Evolutionary conservation across 2,888 invertebrate species (phyloP).

Genomic region (Marasmarcha lunaedactyla): DNA sequence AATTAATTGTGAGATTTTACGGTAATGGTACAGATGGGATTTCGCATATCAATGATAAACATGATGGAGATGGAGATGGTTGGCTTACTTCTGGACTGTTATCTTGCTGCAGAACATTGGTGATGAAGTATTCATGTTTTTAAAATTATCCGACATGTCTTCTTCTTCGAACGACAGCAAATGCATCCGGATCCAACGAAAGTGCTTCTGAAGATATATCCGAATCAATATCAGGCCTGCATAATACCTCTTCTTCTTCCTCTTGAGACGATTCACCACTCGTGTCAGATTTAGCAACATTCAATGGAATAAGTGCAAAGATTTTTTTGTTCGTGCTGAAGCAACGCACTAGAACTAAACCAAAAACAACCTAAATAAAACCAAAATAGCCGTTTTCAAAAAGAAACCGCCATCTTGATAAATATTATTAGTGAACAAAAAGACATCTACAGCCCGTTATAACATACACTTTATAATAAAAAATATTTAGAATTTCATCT

Average conservation of each 20-base stretch:
- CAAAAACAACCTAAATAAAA: not conserved
- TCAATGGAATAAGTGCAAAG: not conserved
- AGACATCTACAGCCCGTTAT: too few species aligned
- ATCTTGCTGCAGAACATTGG: not conserved
- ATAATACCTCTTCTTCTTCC: not conserved
- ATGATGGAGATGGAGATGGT: not conserved
- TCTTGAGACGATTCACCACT: conserved; percentile 1
- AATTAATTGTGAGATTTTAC: not conserved
- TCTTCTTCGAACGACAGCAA: not conserved
- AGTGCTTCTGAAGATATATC: not conserved
- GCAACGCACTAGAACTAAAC: not conserved
- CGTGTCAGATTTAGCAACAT: not conserved
- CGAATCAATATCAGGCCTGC: not conserved
- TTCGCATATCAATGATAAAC: not conserved
- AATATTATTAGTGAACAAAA: too few species aligned
- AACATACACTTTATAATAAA: too few species aligned
- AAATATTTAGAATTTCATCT: too few species aligned
- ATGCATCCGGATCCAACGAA: not conserved
- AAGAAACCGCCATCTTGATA: too few species aligned
- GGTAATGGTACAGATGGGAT: conserved; percentile 1
- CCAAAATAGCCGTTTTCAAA: too few species aligned
- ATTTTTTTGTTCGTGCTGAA: conserved; percentile 1
- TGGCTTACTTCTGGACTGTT: not conserved
- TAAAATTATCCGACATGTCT: not conserved
- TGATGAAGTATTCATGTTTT: not conserved